Percentiles rank a stretch among this genome's conserved stretches.
Conservation (phyloP, 2,113 vertebrate genomes). For the Patagioenas fasciata region DNA sequence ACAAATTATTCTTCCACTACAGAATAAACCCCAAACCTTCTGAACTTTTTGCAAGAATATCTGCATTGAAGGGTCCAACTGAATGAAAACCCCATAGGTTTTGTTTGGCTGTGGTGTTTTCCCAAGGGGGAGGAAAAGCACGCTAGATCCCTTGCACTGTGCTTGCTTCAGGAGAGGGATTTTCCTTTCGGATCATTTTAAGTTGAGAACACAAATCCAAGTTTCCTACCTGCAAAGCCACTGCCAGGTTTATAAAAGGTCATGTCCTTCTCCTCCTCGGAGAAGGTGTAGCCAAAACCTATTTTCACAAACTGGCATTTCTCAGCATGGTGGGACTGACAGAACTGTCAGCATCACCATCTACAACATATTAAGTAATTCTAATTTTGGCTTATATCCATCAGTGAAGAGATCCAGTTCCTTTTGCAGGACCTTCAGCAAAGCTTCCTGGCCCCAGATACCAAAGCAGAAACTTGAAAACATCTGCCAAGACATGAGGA, state of each 20-base stretch:
- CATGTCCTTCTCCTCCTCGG: neutral
- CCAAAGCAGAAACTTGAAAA: neutral
- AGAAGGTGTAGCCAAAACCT: neutral
- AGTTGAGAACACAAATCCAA: neutral
- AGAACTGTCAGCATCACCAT: neutral
- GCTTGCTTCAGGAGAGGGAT: neutral
- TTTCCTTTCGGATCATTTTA: neutral
- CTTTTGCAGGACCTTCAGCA: neutral
- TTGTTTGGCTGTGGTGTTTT: neutral
- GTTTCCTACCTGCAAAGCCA: neutral
- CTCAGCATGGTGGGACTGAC: neutral
- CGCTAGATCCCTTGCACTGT: neutral
- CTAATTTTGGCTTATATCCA: neutral
- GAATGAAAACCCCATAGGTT: neutral
- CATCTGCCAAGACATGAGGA: neutral
- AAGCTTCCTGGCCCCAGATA: neutral
- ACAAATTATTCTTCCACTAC: fast-evolving
- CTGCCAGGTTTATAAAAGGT: neutral
- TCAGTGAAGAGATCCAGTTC: neutral
- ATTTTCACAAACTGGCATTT: neutral
- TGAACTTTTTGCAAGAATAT: neutral
- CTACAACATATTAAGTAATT: neutral
- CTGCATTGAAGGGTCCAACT: fast-evolving
- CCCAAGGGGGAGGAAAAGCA: neutral
- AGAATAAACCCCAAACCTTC: neutral